These are phyloP conservation scores for Luffia ferchaultella DNA, from an alignment of 2,888 invertebrate genomes.

Conservation along the genomic window DNA sequence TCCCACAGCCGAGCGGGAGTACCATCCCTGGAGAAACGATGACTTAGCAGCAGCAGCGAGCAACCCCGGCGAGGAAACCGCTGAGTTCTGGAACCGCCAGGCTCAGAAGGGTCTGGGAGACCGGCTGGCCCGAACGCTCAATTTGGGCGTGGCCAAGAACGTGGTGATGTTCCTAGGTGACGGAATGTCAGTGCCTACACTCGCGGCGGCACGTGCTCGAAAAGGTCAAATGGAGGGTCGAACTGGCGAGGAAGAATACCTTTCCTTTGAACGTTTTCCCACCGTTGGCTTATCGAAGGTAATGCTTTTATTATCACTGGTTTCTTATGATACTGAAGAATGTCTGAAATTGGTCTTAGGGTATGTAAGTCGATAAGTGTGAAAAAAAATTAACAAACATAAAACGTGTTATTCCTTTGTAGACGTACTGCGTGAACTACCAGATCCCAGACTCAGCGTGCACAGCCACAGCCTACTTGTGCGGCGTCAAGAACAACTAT, in stretches of 20 bases:
- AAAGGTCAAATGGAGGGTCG: constrained; percentile 64
- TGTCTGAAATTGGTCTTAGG: not conserved
- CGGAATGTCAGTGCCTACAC: constrained; percentile 77
- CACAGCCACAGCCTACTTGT: constrained; percentile 56
- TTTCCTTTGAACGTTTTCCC: constrained; percentile 71
- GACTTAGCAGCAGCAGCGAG: not conserved
- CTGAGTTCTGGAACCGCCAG: constrained; percentile 49
- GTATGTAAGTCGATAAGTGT: constrained; percentile 10
- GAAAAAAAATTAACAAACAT: too few relatives aligned
- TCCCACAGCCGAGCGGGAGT: not conserved
- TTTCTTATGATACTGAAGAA: constrained; percentile 11
- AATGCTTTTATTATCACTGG: not conserved
- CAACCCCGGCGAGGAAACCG: constrained; percentile 10
- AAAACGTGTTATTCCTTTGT: too few relatives aligned
- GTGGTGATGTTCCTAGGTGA: constrained; percentile 78
- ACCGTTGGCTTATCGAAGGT: constrained; percentile 72
- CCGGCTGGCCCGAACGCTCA: constrained; percentile 26
- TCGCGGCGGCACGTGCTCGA: constrained; percentile 71
- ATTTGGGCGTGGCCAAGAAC: constrained; percentile 46
- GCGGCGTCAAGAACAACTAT: constrained; percentile 55
- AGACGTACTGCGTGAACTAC: constrained; percentile 59
- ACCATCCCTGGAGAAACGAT: not conserved
- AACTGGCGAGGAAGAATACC: constrained; percentile 66
- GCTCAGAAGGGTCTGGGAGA: constrained; percentile 43
- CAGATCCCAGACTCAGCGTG: constrained; percentile 65